Evolutionary conservation across 2,797 vertebrate genomes (phyloP).

Genomic region (Martes flavigula): DNA sequence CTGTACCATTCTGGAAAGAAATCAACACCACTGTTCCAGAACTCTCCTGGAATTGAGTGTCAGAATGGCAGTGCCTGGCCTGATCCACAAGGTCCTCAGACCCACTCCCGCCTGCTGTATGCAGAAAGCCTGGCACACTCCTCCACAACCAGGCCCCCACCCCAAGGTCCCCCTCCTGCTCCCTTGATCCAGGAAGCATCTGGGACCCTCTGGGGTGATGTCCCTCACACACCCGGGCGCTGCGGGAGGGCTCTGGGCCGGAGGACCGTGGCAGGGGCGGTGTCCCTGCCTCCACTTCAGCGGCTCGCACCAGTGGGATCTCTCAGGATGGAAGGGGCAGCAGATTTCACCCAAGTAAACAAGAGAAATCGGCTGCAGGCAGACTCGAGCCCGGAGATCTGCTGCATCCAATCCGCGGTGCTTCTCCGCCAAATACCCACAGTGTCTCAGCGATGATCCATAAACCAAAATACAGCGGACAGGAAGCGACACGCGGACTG

Average conservation of each 20-base stretch:
- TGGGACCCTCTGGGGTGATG: not conserved
- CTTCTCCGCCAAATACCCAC: conserved; percentile 38
- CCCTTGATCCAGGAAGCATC: not conserved
- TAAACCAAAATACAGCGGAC: conserved; percentile 73
- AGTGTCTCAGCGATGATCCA: conserved; percentile 46
- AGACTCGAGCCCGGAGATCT: not conserved
- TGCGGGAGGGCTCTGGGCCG: not conserved
- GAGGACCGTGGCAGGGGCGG: not conserved
- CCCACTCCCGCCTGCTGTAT: not conserved
- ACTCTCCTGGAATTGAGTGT: not conserved
- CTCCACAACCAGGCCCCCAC: not conserved
- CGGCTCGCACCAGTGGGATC: rapidly evolving
- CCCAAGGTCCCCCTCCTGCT: not conserved
- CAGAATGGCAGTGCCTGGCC: not conserved
- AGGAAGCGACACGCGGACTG: conserved; percentile 60
- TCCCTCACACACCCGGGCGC: not conserved
- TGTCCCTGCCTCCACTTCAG: not conserved
- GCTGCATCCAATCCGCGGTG: not conserved
- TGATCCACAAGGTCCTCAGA: not conserved
- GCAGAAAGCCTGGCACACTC: not conserved
- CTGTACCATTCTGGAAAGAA: not conserved
- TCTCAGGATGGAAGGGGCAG: not conserved
- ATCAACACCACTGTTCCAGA: not conserved
- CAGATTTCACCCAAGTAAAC: not conserved
- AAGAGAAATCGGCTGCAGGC: not conserved